phyloP scores from a whole-genome alignment of 2,113 vertebrate species.

The Grallaria varia region DNA sequence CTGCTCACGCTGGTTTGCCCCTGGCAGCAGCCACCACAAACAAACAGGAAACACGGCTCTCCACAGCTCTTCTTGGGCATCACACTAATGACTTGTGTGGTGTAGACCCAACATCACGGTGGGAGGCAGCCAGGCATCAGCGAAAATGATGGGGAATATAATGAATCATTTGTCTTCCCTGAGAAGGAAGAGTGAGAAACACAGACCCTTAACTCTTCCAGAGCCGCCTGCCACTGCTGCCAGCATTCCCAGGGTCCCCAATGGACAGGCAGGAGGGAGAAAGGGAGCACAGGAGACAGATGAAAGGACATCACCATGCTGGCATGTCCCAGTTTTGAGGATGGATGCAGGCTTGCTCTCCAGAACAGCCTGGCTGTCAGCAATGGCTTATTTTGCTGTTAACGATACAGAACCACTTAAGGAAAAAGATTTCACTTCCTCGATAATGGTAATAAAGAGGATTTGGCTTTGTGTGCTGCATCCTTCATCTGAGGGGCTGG shows the following conservation, averaged over 20 bases:
- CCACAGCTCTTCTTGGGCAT: neutral
- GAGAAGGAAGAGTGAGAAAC: conserved; percentile 19
- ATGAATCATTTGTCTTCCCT: conserved; percentile 60
- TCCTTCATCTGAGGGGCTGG: neutral
- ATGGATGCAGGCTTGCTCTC: neutral
- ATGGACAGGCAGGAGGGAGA: neutral
- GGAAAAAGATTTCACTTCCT: neutral
- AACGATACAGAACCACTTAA: neutral
- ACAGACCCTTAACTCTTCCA: conserved; percentile 31
- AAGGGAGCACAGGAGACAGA: neutral
- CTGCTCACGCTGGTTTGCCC: neutral
- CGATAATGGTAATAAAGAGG: neutral
- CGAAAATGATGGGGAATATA: conserved; percentile 45
- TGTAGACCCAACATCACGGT: conserved; percentile 5
- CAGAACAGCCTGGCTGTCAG: neutral
- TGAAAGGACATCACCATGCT: neutral
- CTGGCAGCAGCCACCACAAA: conserved; percentile 6
- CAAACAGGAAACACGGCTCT: neutral
- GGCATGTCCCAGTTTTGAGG: neutral
- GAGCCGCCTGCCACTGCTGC: neutral
- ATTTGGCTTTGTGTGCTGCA: neutral
- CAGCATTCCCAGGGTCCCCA: neutral
- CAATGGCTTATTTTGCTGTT: neutral
- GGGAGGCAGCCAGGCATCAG: conserved; percentile 58
- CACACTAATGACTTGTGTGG: neutral